phyloP scores from a whole-genome alignment of 1,140 invertebrate species.

The Lordiphosa clarofinis region DNA sequence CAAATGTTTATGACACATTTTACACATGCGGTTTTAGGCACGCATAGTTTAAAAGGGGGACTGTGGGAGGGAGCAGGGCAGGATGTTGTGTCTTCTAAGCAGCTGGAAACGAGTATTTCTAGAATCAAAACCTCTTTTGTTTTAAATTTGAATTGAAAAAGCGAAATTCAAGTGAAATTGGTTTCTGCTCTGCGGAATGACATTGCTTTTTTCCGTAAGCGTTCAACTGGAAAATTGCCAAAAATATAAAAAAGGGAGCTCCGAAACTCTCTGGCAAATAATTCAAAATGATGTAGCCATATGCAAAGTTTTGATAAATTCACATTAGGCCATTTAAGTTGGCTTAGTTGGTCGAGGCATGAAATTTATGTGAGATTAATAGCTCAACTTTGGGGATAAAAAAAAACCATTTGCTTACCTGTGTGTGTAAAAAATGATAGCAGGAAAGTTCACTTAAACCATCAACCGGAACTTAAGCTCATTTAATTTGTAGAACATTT shows the following conservation, averaged over 20 bases:
- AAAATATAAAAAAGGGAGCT: conserved; percentile 14
- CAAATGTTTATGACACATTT: conserved; percentile 68
- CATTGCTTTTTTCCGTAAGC: conserved; percentile 11
- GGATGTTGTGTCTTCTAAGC: conserved; percentile 8
- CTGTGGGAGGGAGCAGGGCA: neutral
- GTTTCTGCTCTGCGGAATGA: too few relatives aligned
- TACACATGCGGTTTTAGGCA: conserved; percentile 52
- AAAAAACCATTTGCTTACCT: neutral
- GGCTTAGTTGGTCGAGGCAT: conserved; percentile 13
- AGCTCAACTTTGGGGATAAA: conserved; percentile 19
- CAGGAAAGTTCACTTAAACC: neutral
- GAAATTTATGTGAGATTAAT: conserved; percentile 28
- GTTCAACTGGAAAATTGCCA: conserved; percentile 46
- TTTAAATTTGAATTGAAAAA: neutral
- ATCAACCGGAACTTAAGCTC: conserved; percentile 12
- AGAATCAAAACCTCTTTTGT: neutral
- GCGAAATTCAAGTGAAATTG: neutral
- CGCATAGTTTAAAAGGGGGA: conserved; percentile 6
- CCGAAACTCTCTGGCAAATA: conserved; percentile 11
- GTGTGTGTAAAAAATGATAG: neutral
- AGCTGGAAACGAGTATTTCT: neutral
- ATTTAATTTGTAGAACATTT: conserved; percentile 29
- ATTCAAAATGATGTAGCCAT: conserved; percentile 26
- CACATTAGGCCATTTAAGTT: conserved; percentile 15
- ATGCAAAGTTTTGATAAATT: conserved; percentile 43